Base-by-base conservation (phyloP, 1,140 invertebrate genomes). In the Lucilia sericata region DNA sequence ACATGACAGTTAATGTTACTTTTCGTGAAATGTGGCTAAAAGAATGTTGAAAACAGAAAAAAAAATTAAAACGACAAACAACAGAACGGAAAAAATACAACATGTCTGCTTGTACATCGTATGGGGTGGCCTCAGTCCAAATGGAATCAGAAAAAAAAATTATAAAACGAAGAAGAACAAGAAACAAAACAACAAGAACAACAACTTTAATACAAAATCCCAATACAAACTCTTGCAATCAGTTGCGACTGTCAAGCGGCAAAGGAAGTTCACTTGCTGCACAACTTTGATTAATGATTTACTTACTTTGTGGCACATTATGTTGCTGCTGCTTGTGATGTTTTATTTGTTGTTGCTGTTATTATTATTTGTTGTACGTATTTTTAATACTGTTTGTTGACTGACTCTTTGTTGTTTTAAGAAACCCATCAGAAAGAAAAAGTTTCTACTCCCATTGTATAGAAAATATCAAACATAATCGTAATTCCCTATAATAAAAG, bases 241-340 rank as follows among this genome's bases (percentile, higher is more conserved):
- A 90, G 89, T 90, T 90, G 89, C 87, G 88, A 90, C 89, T 90
- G 89, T 90, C 89, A 90, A 89, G 87, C 88, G 86, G 88, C 86
- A 88, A 90, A 90, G 88, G 89, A 85, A 90, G 89, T 90, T 90
- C 88, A 90, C 89, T 90, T 86, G 88, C 86, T 86, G 87, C 75
- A 84, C 84, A 88, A 90, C 88, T 88, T 86, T 90, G 89, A 90
- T 90, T 90, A 90, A 90, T 90, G 89, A 86, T 90, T 85, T 84
- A 36, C 34, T 74, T 65, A 83, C 55, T 83, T 83, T 85, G 86
- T 87, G 87, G 74, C 89, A 89, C 86, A 90, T 89, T 88, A 85
- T 87, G 85, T 82, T 85, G 85, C 83, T 85, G 65, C 55, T 42
- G 19, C 83, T 51, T 30, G 65, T 51, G 36, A 60, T 42, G 55